These are phyloP conservation scores for Rhadina sibilatrix DNA, from an alignment of 2,113 vertebrate genomes.

Conservation along the genomic window DNA sequence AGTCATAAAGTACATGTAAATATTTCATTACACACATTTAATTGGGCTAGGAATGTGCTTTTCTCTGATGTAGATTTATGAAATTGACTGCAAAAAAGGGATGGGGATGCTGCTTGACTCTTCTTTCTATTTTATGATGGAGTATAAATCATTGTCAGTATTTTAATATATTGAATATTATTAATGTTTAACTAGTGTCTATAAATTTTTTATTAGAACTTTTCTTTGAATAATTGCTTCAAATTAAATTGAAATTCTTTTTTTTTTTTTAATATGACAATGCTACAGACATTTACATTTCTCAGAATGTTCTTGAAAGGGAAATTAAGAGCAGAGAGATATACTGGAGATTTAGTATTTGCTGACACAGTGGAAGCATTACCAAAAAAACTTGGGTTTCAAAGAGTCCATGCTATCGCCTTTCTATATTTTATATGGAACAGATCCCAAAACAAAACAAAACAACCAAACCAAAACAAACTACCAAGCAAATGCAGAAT, in stretches of 20 bases:
- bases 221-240: slow-evolving; percentile 41
- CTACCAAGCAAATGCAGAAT: not conserved
- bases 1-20: slow-evolving; percentile 10
- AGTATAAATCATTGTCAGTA: not conserved
- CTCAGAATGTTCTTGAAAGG: not conserved
- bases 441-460: not conserved
- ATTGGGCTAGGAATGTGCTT: not conserved
- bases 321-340: not conserved
- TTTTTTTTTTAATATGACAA: not conserved
- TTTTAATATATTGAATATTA: slow-evolving; percentile 22
- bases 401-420: not conserved
- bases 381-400: not conserved
- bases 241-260: not conserved
- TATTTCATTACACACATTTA: slow-evolving; percentile 36
- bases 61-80: slow-evolving; percentile 1
- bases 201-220: slow-evolving; percentile 34
- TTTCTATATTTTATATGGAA: not conserved
- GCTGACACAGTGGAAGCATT: not conserved
- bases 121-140: not conserved
- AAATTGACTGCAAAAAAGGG: slow-evolving; percentile 1
- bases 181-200: slow-evolving; percentile 18
- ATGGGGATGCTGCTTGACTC: not conserved
- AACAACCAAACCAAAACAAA: not conserved
- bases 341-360: not conserved
- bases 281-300: not conserved